Conservation (phyloP, 2,888 invertebrate species). For the Leptura quadrifasciata region DNA sequence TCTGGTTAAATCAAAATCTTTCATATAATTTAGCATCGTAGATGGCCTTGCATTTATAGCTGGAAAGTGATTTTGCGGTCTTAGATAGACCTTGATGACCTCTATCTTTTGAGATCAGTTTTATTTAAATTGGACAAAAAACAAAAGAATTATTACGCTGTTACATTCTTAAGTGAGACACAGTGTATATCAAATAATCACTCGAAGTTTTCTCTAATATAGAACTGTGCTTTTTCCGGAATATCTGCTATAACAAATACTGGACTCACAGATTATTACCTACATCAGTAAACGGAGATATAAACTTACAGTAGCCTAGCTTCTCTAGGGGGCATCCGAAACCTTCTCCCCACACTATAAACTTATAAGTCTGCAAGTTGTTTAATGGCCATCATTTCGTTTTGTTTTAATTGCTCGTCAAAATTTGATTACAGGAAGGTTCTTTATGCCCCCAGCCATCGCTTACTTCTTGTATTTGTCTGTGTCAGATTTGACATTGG, state of each 20-base stretch:
- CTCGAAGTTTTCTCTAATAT: not conserved
- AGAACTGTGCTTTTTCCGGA: not conserved
- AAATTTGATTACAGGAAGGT: constrained; percentile 73
- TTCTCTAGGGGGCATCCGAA: constrained; percentile 36
- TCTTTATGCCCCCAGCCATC: constrained; percentile 68
- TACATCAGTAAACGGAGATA: constrained; percentile 13
- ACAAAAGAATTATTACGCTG: no score
- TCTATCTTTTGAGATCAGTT: no score
- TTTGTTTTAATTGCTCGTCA: constrained; percentile 74
- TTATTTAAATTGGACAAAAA: no score
- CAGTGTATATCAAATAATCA: not conserved
- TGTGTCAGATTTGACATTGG: constrained; percentile 56
- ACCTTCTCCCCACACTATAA: constrained; percentile 66
- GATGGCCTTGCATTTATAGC: no score
- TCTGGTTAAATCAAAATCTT: no score
- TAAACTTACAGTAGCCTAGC: constrained; percentile 32
- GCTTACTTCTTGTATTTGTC: constrained; percentile 61
- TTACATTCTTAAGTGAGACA: no score
- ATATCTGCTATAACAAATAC: constrained; percentile 2
- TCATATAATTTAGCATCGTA: no score
- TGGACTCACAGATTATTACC: not conserved
- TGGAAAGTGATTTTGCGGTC: no score
- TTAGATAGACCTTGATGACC: no score
- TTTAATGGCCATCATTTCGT: constrained; percentile 73
- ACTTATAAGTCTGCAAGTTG: constrained; percentile 70